Evolutionary conservation across 2,113 vertebrate genomes (phyloP), one percentile per base, ranked within the genome.

Genomic region (Scomber japonicus): DNA sequence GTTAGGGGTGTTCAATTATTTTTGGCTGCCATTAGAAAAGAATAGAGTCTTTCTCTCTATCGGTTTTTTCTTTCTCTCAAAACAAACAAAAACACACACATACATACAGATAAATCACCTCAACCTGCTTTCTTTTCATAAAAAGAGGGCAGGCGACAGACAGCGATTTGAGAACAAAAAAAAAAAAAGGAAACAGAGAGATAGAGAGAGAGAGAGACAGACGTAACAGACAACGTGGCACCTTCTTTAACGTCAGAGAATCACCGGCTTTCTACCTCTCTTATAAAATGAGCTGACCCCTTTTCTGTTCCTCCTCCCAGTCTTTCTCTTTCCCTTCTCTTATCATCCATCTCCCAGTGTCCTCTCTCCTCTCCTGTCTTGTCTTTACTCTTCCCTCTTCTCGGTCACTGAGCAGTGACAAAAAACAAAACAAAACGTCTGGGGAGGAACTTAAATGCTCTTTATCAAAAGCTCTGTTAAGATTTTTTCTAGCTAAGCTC

Each of bases 61-160:
- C 14, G 24, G 24, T 16, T 17, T 19, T 56, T 45, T 35, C 3
- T 46, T 45, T 35, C 7, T 31, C 13, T 44, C 14, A 63, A 12
- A 12, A n/a, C 9, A 3, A 16, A 82, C 19, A 50, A 10, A 24
- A 57, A 31, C 35, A 21, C 10, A 40, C 70, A 15, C 12, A 51
- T 6, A 68, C 50, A 21, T 14, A 40, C 16, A 61, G 55, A 51
- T 70, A 61, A 84, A 79, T 77, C 71, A 75, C 24, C 21, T 21
- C 76, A 83, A 70, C 62, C 71, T 84, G 80, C n/a, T 89, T 82
- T 68, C 59, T 46, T 69, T 53, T 45, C 30, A 48, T 50, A 59
- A 59, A 76, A 16, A 69, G 7, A 62, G 10, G 9, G 8, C 2
- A 27, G 24, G 24, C 24, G 24, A 27, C 24, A 27, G 24, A 27